Base-by-base conservation (phyloP, 2,888 invertebrate genomes). In the Lasioglossum vierecki region DNA sequence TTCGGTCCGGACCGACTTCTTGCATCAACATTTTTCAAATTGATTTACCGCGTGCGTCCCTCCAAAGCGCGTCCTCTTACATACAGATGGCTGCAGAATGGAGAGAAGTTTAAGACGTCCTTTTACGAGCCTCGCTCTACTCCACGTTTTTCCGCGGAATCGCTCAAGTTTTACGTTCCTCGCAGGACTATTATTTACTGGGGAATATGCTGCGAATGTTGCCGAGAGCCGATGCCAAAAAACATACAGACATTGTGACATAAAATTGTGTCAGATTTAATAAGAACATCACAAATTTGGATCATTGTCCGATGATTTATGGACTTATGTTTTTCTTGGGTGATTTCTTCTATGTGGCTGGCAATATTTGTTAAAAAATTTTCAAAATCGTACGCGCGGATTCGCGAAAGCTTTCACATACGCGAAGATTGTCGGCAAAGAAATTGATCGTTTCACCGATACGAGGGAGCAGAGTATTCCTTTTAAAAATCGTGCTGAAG, bases 1-100 rank as follows among this genome's bases (percentile, higher is more conserved):
- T 68, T 68, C 68, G 68, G 68, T 68, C 4, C 4, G 22, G 30
- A 35, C 30, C 15, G 46, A 53, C 18, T 22, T 22, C 22, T 39
- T 1, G 22, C 22, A n/a, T 35, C 22, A n/a, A 68, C 39, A 68
- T 66, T 66, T 35, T 66, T 35, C 30, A 66, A 66, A 66, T 66
- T 66, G 66, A 66, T 66, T 66, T 66, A 66, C 66, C 66, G 66
- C 63, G 26, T 13, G 35, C 30, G 60, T 26, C 60, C 66, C 35
- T 63, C 35, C 18, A 26, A 63, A 30, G 49, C 18, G 30, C 63
- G 63, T 8, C 30, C 63, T 30, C 66, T 66, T 30, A 66, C 30
- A 15, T 66, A 66, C 35, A 30, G 60, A 26, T 26, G 18, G 18
- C 30, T 8, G 35, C 35, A 35, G 66, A 18, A 35, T 8, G 30